Conservation (phyloP, 2,888 invertebrate genomes). For the Drosophila ustulata region DNA sequence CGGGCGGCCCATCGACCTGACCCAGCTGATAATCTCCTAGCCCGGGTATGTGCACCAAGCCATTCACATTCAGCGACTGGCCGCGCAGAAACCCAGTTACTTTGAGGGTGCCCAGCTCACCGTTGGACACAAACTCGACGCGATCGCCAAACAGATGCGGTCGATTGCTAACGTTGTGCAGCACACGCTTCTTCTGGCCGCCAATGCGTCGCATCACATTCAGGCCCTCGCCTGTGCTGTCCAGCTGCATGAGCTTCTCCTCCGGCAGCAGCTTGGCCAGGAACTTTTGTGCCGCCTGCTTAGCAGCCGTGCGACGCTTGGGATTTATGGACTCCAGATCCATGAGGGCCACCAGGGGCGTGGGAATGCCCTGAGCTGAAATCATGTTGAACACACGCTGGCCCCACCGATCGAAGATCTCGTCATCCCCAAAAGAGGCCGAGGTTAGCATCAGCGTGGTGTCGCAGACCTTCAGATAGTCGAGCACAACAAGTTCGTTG, state of each 20-base stretch:
- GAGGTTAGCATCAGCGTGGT: slow-evolving; percentile 92
- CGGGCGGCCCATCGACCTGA: slow-evolving; percentile 90
- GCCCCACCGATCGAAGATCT: slow-evolving; percentile 92
- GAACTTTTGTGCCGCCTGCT: slow-evolving; percentile 83
- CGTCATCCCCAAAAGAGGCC: slow-evolving; percentile 87
- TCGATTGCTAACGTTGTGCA: slow-evolving; percentile 92
- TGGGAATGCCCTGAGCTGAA: slow-evolving; percentile 93
- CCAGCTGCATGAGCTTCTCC: slow-evolving; percentile 92
- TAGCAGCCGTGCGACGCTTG: slow-evolving; percentile 88
- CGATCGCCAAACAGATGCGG: slow-evolving; percentile 94
- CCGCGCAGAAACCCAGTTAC: slow-evolving; percentile 96
- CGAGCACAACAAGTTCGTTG: slow-evolving; percentile 86
- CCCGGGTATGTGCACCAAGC: slow-evolving; percentile 95
- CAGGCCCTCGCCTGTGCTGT: slow-evolving; percentile 91
- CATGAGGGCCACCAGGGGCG: slow-evolving; percentile 90
- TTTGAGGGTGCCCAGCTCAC: slow-evolving; percentile 88
- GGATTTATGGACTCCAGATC: slow-evolving; percentile 90
- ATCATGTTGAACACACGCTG: slow-evolving; percentile 91
- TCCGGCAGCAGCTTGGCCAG: slow-evolving; percentile 92
- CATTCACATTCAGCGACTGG: slow-evolving; percentile 93
- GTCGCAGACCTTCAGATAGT: slow-evolving; percentile 95
- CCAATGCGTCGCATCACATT: slow-evolving; percentile 91
- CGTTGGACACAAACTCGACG: slow-evolving; percentile 88
- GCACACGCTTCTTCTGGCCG: slow-evolving; percentile 91
- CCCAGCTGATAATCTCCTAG: slow-evolving; percentile 97